phyloP scores from a whole-genome alignment of 2,797 vertebrate species.

The Nannoperca obscura region DNA sequence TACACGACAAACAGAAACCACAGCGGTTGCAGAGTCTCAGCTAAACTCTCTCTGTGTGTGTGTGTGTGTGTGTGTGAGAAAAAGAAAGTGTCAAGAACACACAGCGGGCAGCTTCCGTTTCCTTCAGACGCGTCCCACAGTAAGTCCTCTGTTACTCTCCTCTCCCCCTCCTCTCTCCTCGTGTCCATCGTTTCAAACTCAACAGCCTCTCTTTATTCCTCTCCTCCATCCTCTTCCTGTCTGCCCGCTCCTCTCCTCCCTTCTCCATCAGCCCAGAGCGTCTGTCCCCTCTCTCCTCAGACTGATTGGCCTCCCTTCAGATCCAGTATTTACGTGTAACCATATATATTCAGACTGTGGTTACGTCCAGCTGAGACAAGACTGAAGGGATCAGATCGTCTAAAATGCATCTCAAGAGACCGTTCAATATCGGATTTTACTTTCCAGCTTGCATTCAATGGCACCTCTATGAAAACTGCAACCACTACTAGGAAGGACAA shows the following conservation, averaged over 20 bases:
- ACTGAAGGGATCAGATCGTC: conserved; percentile 9
- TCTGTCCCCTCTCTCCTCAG: conserved; percentile 36
- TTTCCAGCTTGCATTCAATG: neutral
- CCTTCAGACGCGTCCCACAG: conserved; percentile 64
- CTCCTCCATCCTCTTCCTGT: conserved; percentile 46
- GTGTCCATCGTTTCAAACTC: conserved; percentile 63
- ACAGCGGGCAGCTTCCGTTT: conserved; percentile 72
- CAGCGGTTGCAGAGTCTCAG: conserved; percentile 31
- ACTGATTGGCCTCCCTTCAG: neutral
- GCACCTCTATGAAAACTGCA: neutral
- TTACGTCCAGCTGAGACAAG: conserved; percentile 6
- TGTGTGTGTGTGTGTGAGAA: conserved; percentile 29
- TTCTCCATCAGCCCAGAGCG: conserved; percentile 20
- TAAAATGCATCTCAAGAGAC: conserved; percentile 33
- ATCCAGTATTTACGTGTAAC: conserved; percentile 3
- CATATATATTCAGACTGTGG: conserved; percentile 41
- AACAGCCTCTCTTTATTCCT: conserved; percentile 59
- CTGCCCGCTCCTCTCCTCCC: conserved; percentile 12
- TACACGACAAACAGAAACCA: conserved; percentile 29
- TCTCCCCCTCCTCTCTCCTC: conserved; percentile 40
- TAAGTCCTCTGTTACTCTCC: conserved; percentile 70
- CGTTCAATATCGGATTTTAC: conserved; percentile 12
- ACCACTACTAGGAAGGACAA: neutral
- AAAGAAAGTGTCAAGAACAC: conserved; percentile 53
- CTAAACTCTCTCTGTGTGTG: neutral